Base-by-base conservation (phyloP, 2,888 invertebrate genomes). In the Callyntrura guangdongensis region DNA sequence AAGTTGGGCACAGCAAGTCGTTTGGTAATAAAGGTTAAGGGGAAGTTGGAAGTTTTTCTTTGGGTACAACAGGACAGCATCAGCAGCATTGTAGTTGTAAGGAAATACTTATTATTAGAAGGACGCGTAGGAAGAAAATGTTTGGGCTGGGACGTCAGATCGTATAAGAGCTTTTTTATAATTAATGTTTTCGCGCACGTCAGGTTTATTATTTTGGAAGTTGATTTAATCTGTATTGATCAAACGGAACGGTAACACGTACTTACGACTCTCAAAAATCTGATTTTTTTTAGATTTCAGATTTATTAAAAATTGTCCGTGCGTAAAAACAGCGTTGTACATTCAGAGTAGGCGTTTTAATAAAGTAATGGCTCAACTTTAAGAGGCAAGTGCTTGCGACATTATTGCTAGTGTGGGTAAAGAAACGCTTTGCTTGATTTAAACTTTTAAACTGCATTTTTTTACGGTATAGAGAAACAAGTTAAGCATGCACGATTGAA, bases 121-220 rank as follows among this genome's bases (percentile, higher is more conserved):
- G 59, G n/a, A 59, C 17, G 59, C 2, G 59, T 59, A 59, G 59
- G 64, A 6, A 25, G 25, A 64, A 64, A 64, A 25, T 64, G 20
- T n/a, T 64, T 64, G 9, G 25, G 64, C 17, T 59, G 59, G 59
- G 59, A 17, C 14, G 6, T 59, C n/a, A n/a, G 36, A 2, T 36
- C 36, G 3, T 36, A 36, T 36, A 6, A 36, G 36, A 9, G 59
- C 59, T 59, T 17, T 59, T 59, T 17, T 59, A 17, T 17, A 67
- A 67, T 67, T 67, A 67, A 67, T 72, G 14, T n/a, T 36, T 36
- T 72, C 12, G 72, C 72, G 36, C 45, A 45, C 36, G 72, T 45
- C n/a, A 36, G 36, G 36, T 36, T 36, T 36, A 72, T 14, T 3
- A 45, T n/a, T 4, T 17, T 45, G 72, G 72, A 72, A 36, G 47